Evolutionary conservation across 2,888 invertebrate genomes (phyloP), one percentile per base, ranked within the genome.

Genomic region (Drosophila yooni): DNA sequence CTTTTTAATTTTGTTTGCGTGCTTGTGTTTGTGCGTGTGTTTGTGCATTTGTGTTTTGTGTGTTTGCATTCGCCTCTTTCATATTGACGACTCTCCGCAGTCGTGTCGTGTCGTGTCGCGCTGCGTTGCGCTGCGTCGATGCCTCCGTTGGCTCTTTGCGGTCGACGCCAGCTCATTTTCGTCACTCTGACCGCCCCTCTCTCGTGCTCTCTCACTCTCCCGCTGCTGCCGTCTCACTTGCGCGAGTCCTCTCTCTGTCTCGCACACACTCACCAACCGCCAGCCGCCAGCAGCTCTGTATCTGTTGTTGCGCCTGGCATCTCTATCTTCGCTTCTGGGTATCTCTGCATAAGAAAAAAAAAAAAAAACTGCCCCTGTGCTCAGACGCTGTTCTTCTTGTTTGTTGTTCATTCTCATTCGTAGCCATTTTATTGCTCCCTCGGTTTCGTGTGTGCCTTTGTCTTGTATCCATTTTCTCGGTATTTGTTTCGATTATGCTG

Each of bases 381-480:
- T 76, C 61, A 38, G 67, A 46, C 57, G 56, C 64, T 56, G 50
- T 69, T 64, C 60, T 60, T 60, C 56, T 29, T 31, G 43, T 66
- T 67, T 68, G 72, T 66, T 64, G 64, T 73, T 62, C 79, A 83
- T 83, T 85, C 77, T 81, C 73, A 62, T 71, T 86, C 78, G 84
- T 58, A 77, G 87, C 84, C 89, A 88, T 85, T 89, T 89, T 84
- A 86, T 76, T 81, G 75, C 75, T 76, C 65, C 74, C 72, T 79
- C 80, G 65, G 50, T 53, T 76, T 74, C 66, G 69, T 69, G 54
- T 58, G 50, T 63, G 71, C 51, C 57, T 68, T 66, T 74, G 79
- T 73, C 70, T 73, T 64, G 71, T 59, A 74, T 86, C 68, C 74
- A 76, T 68, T 65, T 72, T 67, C 71, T 71, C 54, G 50, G 73